Percentiles rank a stretch among this genome's conserved stretches.
These are phyloP conservation scores for Heterocephalus glaber DNA, from an alignment of 2,113 vertebrate species.

Conservation along the genomic window DNA sequence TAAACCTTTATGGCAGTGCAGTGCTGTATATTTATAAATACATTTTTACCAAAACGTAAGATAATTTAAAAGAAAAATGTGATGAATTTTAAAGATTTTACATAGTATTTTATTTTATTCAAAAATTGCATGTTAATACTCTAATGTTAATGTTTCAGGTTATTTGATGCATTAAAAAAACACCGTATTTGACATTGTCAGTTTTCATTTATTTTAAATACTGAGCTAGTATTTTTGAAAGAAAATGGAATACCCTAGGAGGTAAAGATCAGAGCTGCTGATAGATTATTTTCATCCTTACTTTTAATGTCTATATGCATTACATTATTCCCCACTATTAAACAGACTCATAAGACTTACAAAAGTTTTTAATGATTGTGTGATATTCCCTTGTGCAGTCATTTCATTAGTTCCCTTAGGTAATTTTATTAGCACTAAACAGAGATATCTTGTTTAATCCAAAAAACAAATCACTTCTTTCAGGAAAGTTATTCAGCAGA, in stretches of 20 bases:
- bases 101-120: not conserved
- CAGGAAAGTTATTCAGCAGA: conserved; percentile 44
- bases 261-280: conserved; percentile 50
- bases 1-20: not conserved
- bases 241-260: not conserved
- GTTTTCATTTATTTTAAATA: conserved; percentile 62
- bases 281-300: conserved; percentile 59
- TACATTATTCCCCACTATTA: conserved; percentile 65
- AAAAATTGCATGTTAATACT: conserved; percentile 15
- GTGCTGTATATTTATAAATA: not conserved
- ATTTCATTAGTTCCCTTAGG: conserved; percentile 57
- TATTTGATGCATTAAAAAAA: conserved; percentile 52
- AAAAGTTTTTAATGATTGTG: conserved; percentile 41
- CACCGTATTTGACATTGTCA: conserved; percentile 1
- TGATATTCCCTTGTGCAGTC: conserved; percentile 52
- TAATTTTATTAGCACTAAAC: not conserved
- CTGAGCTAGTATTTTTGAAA: conserved; percentile 47
- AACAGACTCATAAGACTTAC: conserved; percentile 67
- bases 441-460: conserved; percentile 53
- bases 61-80: not conserved
- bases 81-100: conserved; percentile 45
- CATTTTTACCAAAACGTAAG: conserved; percentile 6
- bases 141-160: conserved; percentile 23
- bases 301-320: conserved; percentile 54
- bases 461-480: conserved; percentile 37